Conservation (phyloP, 2,797 vertebrate genomes). For the Buphagus erythrorhynchus region DNA sequence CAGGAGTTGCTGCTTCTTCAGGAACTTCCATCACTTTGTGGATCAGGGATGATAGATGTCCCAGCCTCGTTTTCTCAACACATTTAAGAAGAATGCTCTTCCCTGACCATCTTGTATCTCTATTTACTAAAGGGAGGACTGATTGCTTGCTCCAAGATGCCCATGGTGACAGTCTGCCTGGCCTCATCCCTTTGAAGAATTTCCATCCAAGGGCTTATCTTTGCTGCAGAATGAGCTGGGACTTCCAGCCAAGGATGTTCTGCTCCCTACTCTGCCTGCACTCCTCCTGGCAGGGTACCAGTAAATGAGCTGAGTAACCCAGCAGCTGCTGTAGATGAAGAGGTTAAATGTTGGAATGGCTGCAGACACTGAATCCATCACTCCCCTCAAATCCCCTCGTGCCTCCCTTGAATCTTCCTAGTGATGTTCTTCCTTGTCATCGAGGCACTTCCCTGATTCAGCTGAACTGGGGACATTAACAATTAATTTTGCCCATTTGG, state of each 20-base stretch:
- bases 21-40: background rate
- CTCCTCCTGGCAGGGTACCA: background rate
- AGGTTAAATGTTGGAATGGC: background rate
- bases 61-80: background rate
- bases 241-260: background rate
- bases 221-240: background rate
- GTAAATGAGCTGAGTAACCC: background rate
- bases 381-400: rapidly evolving
- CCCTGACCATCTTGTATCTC: background rate
- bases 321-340: background rate
- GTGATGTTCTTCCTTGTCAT: background rate
- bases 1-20: background rate
- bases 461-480: background rate
- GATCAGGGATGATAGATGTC: background rate
- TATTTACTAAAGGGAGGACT: background rate
- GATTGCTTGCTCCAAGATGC: background rate
- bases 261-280: background rate
- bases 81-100: background rate
- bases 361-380: rapidly evolving
- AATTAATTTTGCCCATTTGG: background rate
- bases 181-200: background rate
- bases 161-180: background rate
- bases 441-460: background rate
- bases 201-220: background rate
- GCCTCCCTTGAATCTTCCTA: background rate